Base-by-base conservation (phyloP, 2,797 vertebrate genomes). In the Microctenopoma stevenorrisi region DNA sequence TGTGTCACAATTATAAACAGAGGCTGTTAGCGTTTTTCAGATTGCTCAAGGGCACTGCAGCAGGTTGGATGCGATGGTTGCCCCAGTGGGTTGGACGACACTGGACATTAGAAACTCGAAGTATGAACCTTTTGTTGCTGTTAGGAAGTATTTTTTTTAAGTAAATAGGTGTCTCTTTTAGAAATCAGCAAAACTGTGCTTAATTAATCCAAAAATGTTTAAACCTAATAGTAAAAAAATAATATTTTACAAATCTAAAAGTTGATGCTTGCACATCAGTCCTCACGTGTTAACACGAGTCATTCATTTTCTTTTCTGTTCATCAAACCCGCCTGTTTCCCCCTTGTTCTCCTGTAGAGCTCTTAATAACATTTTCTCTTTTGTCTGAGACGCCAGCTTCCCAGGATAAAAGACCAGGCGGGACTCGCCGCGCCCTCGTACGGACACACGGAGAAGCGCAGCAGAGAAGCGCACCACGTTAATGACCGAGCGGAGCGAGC, bases 331-430 rank as follows among this genome's bases (percentile, higher is more conserved):
- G 5, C 0, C 47, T 28, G 43, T 37, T 44, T 43, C 54, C 16
- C 51, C 52, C 55, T 16, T 12, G 28, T 74, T 68, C 57, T 63
- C 73, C 78, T 37, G 52, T 44, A 43, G 50, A 71, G 64, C 82
- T 85, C 71, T 42, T 63, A 79, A 71, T 77, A 75, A 76, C 40
- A 46, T 75, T 68, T 61, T 78, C 65, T 88, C 90, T 86, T 91
- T 94, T 94, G 93, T 94, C 90, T 86, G 72, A 22, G 83, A 85
- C 82, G 85, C 82, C 85, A 83, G 70, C 83, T 71, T 88, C 79
- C 68, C 75, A 71, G 58, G 70, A 71, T 76, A 42, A 60, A 48
- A 72, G 38, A 47, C 47, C 13, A 43, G 78, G 48, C 53, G n/a
- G 61, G 79, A 67, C 76, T 68, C 74, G 60, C 49, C 73, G 87